Evolutionary conservation across 1,140 invertebrate species (phyloP).

Genomic region (Drosophila pallidifrons): DNA sequence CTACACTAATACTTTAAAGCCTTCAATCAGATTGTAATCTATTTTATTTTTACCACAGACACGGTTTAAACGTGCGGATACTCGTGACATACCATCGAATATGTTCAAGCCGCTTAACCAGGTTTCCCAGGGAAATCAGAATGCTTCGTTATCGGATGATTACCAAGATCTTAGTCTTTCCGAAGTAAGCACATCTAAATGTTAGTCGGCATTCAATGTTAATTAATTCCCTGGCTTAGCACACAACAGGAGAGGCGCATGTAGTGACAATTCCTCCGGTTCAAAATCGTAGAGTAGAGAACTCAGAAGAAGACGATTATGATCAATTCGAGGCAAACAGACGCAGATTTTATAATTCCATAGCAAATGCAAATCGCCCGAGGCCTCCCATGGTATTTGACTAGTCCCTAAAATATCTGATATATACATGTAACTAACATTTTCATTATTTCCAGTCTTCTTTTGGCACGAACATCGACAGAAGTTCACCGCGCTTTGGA

Average conservation of each 20-base stretch:
- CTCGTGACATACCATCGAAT: constrained; percentile 49
- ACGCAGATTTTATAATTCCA: not conserved
- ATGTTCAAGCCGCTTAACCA: constrained; percentile 53
- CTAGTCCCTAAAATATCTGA: not conserved
- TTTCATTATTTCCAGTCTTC: not conserved
- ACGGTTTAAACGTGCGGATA: constrained; percentile 38
- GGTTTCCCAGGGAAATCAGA: not conserved
- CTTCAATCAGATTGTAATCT: not conserved
- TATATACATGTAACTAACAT: not conserved
- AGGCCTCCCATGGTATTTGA: not conserved
- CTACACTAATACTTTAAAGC: not conserved
- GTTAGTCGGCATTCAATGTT: not conserved
- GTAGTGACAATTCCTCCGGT: not conserved
- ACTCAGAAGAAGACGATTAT: not conserved
- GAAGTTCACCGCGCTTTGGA: not conserved
- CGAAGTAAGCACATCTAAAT: not conserved
- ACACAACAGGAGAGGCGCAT: not conserved
- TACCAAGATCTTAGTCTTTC: not conserved
- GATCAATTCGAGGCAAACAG: not conserved
- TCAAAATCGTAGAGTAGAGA: not conserved
- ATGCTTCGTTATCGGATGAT: not conserved
- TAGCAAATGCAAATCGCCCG: too few relatives aligned
- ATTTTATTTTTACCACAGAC: constrained; percentile 17
- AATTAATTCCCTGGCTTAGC: not conserved
- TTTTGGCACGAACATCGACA: not conserved